These are phyloP conservation scores for Halocynthia aurantium DNA, from an alignment of 23 tunicate species.

Conservation along the genomic window DNA sequence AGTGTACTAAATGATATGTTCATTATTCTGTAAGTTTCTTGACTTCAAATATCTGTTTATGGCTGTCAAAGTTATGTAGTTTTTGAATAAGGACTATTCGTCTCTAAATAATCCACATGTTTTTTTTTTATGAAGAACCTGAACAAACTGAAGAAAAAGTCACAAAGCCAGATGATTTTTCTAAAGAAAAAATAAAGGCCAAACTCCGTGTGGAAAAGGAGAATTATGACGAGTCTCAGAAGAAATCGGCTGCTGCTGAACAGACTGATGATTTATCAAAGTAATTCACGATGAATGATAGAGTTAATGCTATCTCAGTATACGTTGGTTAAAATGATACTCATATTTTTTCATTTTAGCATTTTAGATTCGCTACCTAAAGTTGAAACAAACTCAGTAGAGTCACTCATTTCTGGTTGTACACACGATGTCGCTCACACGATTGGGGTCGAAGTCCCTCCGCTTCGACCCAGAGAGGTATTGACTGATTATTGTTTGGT, in stretches of 20 bases:
- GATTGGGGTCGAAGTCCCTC: conserved; percentile 41
- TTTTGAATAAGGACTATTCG: not conserved
- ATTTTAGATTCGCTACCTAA: conserved; percentile 67
- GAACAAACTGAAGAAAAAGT: not conserved
- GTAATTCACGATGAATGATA: not conserved
- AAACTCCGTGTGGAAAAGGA: conserved; percentile 1
- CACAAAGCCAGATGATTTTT: not conserved
- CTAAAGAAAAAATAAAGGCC: not conserved
- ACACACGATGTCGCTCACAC: conserved; percentile 75
- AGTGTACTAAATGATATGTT: too few relatives aligned
- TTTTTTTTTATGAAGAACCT: not conserved
- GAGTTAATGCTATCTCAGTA: not conserved
- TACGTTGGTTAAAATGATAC: too few relatives aligned
- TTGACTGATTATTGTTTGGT: not conserved
- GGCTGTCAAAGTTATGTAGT: not conserved
- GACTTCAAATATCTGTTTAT: not conserved
- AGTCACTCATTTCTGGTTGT: conserved; percentile 70
- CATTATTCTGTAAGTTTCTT: not conserved
- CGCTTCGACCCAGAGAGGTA: conserved; percentile 42
- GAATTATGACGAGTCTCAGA: conserved; percentile 1
- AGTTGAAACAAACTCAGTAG: conserved; percentile 65
- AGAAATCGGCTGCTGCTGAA: not conserved
- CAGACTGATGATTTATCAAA: conserved; percentile 7
- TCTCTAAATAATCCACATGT: too few relatives aligned
- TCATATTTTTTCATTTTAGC: conserved; percentile 10